Percentiles rank a stretch among this genome's conserved stretches.
Conservation (phyloP, 2,888 invertebrate genomes). For the Pandemis heparana region DNA sequence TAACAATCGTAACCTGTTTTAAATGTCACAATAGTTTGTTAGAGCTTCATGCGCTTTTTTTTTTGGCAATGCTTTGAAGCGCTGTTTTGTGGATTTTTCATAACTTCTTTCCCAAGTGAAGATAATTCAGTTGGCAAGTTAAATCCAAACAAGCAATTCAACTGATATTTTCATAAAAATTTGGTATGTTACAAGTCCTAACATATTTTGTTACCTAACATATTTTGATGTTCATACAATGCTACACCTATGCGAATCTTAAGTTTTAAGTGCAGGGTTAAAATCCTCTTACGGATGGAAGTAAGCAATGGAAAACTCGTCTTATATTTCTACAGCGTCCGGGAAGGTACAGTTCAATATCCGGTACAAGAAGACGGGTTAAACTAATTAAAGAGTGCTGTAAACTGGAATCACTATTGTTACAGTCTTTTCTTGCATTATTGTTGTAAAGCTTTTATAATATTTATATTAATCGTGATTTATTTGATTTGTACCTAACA, state of each 20-base stretch:
- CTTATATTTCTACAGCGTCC: conserved; percentile 15
- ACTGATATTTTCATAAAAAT: too few species aligned
- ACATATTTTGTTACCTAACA: too few species aligned
- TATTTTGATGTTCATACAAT: too few species aligned
- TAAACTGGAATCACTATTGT: not conserved
- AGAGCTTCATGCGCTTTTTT: not conserved
- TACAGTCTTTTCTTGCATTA: not conserved
- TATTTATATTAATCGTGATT: too few species aligned
- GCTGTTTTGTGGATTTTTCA: not conserved
- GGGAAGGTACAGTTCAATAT: conserved; percentile 26
- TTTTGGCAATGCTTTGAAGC: not conserved
- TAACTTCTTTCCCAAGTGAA: too few species aligned
- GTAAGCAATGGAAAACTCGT: not conserved
- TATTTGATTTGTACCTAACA: too few species aligned
- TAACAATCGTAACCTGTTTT: conserved; percentile 43
- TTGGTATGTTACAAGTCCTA: too few species aligned
- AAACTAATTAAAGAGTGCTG: not conserved
- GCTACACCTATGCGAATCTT: not conserved
- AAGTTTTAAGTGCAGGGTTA: not conserved
- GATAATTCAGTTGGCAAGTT: too few species aligned
- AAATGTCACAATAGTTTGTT: conserved; percentile 24
- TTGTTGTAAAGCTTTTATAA: too few species aligned
- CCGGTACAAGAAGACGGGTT: not conserved
- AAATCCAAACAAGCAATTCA: too few species aligned
- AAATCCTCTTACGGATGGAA: not conserved